Base-by-base conservation (phyloP, 1,140 invertebrate species). In the Aricia agestis region DNA sequence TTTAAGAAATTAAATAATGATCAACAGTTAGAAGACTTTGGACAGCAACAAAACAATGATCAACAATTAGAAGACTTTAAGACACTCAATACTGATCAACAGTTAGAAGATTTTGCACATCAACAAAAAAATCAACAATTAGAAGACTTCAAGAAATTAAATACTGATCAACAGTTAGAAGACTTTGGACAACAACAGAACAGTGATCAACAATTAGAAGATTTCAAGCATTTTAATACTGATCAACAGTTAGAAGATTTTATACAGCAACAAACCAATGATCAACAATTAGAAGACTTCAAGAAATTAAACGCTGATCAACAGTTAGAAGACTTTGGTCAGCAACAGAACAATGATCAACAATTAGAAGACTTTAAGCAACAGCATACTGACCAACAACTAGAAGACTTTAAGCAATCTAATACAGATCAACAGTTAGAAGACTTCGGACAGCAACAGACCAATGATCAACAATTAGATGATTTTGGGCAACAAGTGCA, bases 101-200 rank as follows among this genome's bases (percentile, higher is more conserved):
- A 41, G 10, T 71, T 71, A 25, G 65, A 71, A 72, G 58, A 82
- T 32, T 72, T 78, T 75, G 73, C 66, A n/a, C 74, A 78, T 57
- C 70, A 77, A 70, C 4, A 63, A 1, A 11, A 63, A 1, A 63
- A 5, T 10, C 59, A 63, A 25, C 17, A 63, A 25, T 25, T 19
- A 19, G 58, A 59, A 19, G 58, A 59, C 7, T 59, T 59, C 2
- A 59, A 59, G 6, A 5, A 59, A 19, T 9, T 7, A 59, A 19
- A 59, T 19, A 59, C 15, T 6, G 58, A 17, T 9, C 70, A 79
- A 74, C 13, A 68, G 17, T 72, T 66, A 45, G 45, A 72, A 63
- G 66, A 66, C 7, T 17, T 71, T 10, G 45, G 63, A 6, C 69
- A 71, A 18, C 42, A 66, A 25, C n/a, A n/a, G n/a, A 59, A 17